phyloP scores from a whole-genome alignment of 2,797 vertebrate species.

The Oryzias sinensis region DNA sequence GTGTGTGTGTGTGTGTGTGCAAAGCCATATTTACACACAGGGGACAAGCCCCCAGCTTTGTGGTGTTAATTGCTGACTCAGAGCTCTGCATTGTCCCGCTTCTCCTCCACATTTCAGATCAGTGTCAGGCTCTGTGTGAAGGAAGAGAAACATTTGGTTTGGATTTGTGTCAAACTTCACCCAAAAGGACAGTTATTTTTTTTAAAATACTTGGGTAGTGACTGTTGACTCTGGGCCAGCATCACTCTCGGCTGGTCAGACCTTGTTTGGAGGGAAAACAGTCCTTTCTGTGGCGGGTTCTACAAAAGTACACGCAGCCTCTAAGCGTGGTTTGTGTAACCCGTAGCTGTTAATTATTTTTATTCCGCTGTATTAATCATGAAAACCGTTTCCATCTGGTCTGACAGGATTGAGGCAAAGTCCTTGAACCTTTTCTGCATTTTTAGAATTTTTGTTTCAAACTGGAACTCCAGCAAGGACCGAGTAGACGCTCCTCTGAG shows the following conservation, averaged over 20 bases:
- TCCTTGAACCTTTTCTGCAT: conserved; percentile 22
- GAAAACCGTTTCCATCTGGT: no score
- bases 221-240: conserved; percentile 61
- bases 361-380: not conserved
- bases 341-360: conserved; percentile 4
- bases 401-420: conserved; percentile 11
- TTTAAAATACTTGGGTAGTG: conserved; percentile 52
- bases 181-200: conserved; percentile 23
- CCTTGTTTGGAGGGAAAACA: conserved; percentile 66
- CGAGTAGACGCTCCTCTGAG: conserved; percentile 23
- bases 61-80: conserved; percentile 23
- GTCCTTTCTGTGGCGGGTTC: conserved; percentile 69
- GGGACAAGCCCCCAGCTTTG: conserved; percentile 24
- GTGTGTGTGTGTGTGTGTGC: conserved; percentile 3
- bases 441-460: conserved; percentile 24
- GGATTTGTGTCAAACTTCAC: conserved; percentile 33
- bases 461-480: conserved; percentile 14
- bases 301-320: conserved; percentile 40
- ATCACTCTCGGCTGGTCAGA: conserved; percentile 58
- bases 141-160: conserved; percentile 45
- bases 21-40: conserved; percentile 27
- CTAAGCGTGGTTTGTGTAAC: conserved; percentile 32
- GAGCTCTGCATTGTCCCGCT: not conserved
- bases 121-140: conserved; percentile 23
- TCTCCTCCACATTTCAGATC: conserved; percentile 24